These are phyloP conservation scores for Lasiurus cinereus DNA, from an alignment of 2,113 vertebrate species.

Conservation along the genomic window DNA sequence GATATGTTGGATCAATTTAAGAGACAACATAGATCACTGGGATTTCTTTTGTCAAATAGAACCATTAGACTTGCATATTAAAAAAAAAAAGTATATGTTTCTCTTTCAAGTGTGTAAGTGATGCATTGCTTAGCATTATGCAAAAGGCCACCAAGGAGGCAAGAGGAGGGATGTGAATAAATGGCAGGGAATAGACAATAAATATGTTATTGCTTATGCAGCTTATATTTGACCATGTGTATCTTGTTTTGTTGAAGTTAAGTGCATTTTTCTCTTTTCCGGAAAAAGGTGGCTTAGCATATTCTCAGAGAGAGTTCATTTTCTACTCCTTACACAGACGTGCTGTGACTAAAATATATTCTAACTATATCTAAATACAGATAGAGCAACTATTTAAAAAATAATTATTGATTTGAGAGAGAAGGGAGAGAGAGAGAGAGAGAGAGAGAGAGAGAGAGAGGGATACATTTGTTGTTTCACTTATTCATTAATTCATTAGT, in stretches of 20 bases:
- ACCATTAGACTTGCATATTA: constrained; percentile 82
- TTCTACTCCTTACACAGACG: not conserved
- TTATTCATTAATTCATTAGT: not conserved
- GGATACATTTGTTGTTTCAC: not conserved
- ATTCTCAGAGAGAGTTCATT: not conserved
- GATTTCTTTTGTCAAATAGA: constrained; percentile 81
- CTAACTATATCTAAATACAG: not conserved
- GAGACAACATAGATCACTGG: constrained; percentile 82
- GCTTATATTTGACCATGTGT: constrained; percentile 4
- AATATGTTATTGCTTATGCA: not conserved
- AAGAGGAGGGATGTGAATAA: constrained; percentile 65
- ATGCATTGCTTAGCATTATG: constrained; percentile 66
- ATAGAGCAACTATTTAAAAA: not conserved
- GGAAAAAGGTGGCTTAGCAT: constrained; percentile 68
- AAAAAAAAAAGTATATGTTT: constrained; percentile 77
- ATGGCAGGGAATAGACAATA: constrained; percentile 4
- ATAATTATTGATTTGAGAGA: not conserved
- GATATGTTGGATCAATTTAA: constrained; percentile 82
- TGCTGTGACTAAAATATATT: not conserved
- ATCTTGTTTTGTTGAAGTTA: constrained; percentile 52
- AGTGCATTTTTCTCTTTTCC: constrained; percentile 50
- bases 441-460: not conserved
- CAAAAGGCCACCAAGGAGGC: constrained; percentile 77
- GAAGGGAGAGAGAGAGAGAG: not conserved
- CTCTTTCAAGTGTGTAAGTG: constrained; percentile 73